These are phyloP conservation scores for Galeopsomyia nigrocyanea DNA, from an alignment of 2,888 invertebrate genomes.

Conservation along the genomic window DNA sequence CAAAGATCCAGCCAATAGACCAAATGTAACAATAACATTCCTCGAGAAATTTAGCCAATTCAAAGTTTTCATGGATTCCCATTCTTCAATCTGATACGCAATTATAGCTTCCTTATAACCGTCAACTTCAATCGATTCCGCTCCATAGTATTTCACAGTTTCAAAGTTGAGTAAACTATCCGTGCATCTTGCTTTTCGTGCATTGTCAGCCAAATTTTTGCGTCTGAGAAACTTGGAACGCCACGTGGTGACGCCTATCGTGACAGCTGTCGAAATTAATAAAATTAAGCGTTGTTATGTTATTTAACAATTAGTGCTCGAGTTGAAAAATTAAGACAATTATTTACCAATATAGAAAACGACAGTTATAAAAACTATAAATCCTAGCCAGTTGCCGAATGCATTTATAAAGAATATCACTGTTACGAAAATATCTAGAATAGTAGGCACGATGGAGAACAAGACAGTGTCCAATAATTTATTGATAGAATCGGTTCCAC, in stretches of 20 bases:
- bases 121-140: conserved; percentile 91
- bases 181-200: conserved; percentile 90
- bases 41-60: conserved; percentile 93
- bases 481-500: conserved; percentile 97
- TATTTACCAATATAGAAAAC: conserved; percentile 87
- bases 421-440: conserved; percentile 92
- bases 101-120: conserved; percentile 88
- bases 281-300: no score
- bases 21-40: conserved; percentile 89
- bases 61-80: conserved; percentile 86
- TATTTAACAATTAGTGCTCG: conserved; percentile 17
- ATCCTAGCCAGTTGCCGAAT: conserved; percentile 95
- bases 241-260: conserved; percentile 96
- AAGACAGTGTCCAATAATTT: conserved; percentile 92
- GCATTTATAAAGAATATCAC: conserved; percentile 88
- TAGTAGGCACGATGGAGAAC: conserved; percentile 93
- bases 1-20: conserved; percentile 88
- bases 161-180: conserved; percentile 98
- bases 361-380: conserved; percentile 96
- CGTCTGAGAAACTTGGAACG: conserved; percentile 93
- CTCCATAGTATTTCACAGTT: conserved; percentile 98
- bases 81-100: conserved; percentile 92
- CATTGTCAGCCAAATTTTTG: conserved; percentile 96
- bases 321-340: neutral
- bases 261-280: conserved; percentile 74